Base-by-base conservation (phyloP, 1,140 invertebrate species). In the Cherax destructor region DNA sequence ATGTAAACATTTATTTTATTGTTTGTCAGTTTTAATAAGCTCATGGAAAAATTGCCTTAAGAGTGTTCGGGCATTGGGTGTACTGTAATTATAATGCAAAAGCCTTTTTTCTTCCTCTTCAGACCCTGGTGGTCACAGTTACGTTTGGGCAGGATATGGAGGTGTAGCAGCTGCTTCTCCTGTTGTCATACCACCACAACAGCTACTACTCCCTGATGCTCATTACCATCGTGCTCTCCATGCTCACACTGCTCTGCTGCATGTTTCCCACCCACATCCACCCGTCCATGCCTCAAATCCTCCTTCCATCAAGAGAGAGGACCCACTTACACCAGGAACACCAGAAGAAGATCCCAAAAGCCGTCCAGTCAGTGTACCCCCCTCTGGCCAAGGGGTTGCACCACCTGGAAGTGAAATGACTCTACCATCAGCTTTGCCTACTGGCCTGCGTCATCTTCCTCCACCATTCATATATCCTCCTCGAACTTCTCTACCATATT, bases 131-230 rank as follows among this genome's bases (percentile, higher is more conserved):
- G 83, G 89, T 49, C 76, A 84, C 47, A 72, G 89, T 13, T 52
- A 85, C 18, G 83, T 91, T 10, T 91, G 89, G 89, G 87, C 88
- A 61, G 88, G 88, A 18, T 90, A 90, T 65, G 81, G 88, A 21
- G 59, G 86, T 79, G 77, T 88, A n/a, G 41, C 83, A 47, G 69
- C 88, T 49, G 89, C 89, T 50, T 80, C 89, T 13, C 83, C 89
- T 21, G 89, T 91, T 72, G 89, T 91, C 50, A 56, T 91, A 83
- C 83, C 89, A 52, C 89, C 74, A 9, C 89, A 91, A 30, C 83
- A 85, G 83, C 52, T 91, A 10, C 76, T 85, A 10, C 81, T 91
- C 3, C 77, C 89, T 24, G 89, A 91, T 49, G 74, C 87, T 47
- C 87, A 87, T 59, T 83, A 85, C 81, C 83, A 91, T 69, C 89